phyloP scores from a whole-genome alignment of 2,888 invertebrate species.

The Strigamia crassipes region DNA sequence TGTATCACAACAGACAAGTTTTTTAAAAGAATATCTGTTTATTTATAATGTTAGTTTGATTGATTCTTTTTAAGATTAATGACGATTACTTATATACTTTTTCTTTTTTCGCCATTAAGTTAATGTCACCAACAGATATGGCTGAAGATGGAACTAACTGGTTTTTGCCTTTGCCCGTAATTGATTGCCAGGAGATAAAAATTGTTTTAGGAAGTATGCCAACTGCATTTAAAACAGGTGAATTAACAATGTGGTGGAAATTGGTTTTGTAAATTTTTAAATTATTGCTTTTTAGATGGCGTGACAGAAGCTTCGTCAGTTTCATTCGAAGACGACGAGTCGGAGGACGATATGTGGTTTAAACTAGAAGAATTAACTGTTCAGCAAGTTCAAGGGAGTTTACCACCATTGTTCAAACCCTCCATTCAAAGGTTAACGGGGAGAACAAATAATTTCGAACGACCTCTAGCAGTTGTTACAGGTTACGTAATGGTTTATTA shows the following conservation, averaged over 20 bases:
- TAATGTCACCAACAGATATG: not conserved
- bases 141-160: not conserved
- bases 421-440: constrained; percentile 71
- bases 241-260: not conserved
- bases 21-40: constrained; percentile 83
- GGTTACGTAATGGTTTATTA: not conserved
- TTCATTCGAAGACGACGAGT: constrained; percentile 49
- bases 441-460: constrained; percentile 58
- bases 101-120: not conserved
- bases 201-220: constrained; percentile 66
- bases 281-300: constrained; percentile 3
- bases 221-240: not conserved
- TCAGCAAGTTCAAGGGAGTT: constrained; percentile 57
- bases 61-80: not conserved
- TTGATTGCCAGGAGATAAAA: constrained; percentile 71
- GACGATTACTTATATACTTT: not conserved
- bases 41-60: constrained; percentile 72
- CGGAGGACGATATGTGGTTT: constrained; percentile 49
- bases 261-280: not conserved
- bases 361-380: constrained; percentile 56
- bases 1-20: constrained; percentile 75
- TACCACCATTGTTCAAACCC: constrained; percentile 78
- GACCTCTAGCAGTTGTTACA: constrained; percentile 53
- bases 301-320: constrained; percentile 48
- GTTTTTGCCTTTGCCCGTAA: constrained; percentile 74